These are phyloP conservation scores for Epicauta chinensis DNA, from an alignment of 1,140 invertebrate genomes.

Conservation along the genomic window DNA sequence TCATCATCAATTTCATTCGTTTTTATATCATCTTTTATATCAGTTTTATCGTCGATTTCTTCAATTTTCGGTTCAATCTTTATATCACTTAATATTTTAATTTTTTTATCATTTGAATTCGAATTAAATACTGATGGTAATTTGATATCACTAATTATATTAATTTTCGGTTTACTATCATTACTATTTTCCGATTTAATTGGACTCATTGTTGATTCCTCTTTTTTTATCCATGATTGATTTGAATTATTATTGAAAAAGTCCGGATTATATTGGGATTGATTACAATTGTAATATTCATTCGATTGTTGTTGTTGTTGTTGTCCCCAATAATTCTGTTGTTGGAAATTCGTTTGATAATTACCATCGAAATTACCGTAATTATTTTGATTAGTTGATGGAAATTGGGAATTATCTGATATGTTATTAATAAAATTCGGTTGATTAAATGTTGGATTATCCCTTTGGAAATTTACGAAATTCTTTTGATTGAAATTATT, in stretches of 20 bases:
- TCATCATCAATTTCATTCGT: slow-evolving; percentile 11
- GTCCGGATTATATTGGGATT: slow-evolving; percentile 10
- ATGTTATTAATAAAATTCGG: slow-evolving; percentile 10
- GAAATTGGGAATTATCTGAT: slow-evolving; percentile 11
- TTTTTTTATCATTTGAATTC: slow-evolving; percentile 32
- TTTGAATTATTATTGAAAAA: slow-evolving; percentile 17
- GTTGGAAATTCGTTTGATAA: slow-evolving; percentile 14
- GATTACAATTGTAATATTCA: slow-evolving; percentile 16
- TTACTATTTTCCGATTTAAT: slow-evolving; percentile 31
- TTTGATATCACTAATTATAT: slow-evolving; percentile 42
- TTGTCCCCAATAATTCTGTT: slow-evolving; percentile 28
- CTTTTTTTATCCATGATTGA: slow-evolving; percentile 31
- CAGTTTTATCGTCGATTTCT: slow-evolving; percentile 29
- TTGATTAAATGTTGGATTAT: neutral
- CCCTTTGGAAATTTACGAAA: neutral
- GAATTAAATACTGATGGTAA: slow-evolving; percentile 29
- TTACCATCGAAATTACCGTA: too few species aligned
- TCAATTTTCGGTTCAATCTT: slow-evolving; percentile 40
- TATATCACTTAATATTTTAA: slow-evolving; percentile 41
- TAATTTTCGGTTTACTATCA: slow-evolving; percentile 40
- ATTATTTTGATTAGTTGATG: too few species aligned
- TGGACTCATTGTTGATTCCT: slow-evolving; percentile 23
- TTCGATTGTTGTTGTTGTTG: slow-evolving; percentile 16
- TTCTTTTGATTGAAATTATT: slow-evolving; percentile 5
- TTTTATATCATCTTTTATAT: slow-evolving; percentile 43